Conservation (phyloP, 2,797 vertebrate species). For the Pantherophis alleghaniensis region DNA sequence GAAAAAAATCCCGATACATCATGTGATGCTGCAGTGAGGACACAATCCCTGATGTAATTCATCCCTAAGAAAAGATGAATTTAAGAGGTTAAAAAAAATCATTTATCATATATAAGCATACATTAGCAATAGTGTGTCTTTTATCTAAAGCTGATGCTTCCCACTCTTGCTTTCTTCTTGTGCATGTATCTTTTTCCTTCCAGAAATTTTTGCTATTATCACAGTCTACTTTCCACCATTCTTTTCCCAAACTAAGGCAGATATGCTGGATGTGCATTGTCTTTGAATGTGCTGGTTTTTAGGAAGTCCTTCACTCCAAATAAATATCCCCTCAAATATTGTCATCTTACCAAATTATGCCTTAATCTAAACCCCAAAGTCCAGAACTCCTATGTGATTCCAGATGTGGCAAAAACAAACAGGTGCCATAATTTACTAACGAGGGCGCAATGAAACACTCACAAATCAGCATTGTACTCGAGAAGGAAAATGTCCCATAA, state of each 20-base stretch:
- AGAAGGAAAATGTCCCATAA: background rate
- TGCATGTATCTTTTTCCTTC: background rate
- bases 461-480: background rate
- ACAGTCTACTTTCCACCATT: background rate
- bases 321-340: background rate
- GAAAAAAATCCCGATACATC: no score
- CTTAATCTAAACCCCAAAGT: background rate
- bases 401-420: background rate
- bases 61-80: background rate
- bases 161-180: background rate
- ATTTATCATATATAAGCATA: background rate
- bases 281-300: background rate
- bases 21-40: no score
- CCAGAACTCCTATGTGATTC: background rate
- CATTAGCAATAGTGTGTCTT: background rate
- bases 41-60: background rate
- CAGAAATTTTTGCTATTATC: background rate
- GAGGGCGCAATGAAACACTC: background rate
- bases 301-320: background rate
- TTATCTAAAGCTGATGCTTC: background rate
- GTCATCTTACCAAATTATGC: background rate
- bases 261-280: background rate
- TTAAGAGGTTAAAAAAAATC: background rate
- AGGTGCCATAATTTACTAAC: background rate
- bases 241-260: background rate